Evolutionary conservation across 2,888 invertebrate genomes (phyloP), one percentile per base, ranked within the genome.

Genomic region (Dolichomitus sp.): DNA sequence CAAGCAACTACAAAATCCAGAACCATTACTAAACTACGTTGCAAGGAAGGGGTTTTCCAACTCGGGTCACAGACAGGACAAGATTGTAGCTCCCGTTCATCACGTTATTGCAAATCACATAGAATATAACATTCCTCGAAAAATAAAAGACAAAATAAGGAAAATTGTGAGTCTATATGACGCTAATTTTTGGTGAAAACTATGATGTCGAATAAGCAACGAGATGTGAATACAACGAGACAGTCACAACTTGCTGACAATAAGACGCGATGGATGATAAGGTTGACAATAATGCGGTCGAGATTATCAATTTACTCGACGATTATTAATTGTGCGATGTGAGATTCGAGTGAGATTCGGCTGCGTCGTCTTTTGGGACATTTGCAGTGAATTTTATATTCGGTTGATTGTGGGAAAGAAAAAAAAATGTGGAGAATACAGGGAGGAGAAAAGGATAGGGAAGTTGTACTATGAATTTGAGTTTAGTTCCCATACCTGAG

Each of bases 401-500:
- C 45, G 12, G 11, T 17, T 11, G 9, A 19, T 40, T 14, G 48
- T 48, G n/a, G 23, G 6, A 45, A 30, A 11, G 17, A 30, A 9
- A 50, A 30, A 2, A 57, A 11, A 19, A 59, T 23, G 48, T 27
- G 65, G 45, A 30, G 57, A 17, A 40, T 81, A 69, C 30, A 40
- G 81, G 65, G 61, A 33, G 77, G 66, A 76, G 76, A 78, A 80
- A 72, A 66, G 57, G 77, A 59, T 40, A 70, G 61, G 54, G 80
- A 76, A 73, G 40, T 80, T 70, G 73, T 78, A 82, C 74, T 66
- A 66, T 72, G 79, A 85, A 85, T 52, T 75, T 80, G 76, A 81
- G 73, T 59, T 76, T 80, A 81, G 79, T 81, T 85, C 88, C 88
- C 91, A 91, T 92, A 92, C 91, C 92, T 92, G 91, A 89, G 90